These are phyloP conservation scores for Chanos chanos DNA, from an alignment of 2,797 vertebrate species.

Conservation along the genomic window DNA sequence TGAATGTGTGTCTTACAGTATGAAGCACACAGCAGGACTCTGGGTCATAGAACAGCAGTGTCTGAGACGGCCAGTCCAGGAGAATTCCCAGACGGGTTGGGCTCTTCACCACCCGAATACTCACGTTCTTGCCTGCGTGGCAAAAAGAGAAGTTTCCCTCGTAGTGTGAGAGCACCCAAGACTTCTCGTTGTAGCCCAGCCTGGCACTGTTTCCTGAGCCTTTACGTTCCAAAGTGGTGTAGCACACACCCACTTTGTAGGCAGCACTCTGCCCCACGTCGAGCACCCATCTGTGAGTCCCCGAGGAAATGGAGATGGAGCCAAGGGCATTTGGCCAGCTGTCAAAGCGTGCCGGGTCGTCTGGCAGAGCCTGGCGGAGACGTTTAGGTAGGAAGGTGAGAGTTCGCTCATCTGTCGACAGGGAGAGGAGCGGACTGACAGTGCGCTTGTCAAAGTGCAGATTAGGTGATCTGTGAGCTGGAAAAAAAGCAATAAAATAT, in stretches of 20 bases:
- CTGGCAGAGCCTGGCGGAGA: slow-evolving; percentile 58
- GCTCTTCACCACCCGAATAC: slow-evolving; percentile 68
- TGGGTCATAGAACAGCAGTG: slow-evolving; percentile 83
- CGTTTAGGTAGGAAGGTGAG: slow-evolving; percentile 82
- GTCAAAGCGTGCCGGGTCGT: slow-evolving; percentile 82
- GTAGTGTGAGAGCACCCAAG: slow-evolving; percentile 89
- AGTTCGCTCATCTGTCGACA: slow-evolving; percentile 77
- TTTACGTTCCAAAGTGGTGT: slow-evolving; percentile 80
- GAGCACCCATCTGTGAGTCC: slow-evolving; percentile 81
- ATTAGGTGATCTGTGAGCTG: slow-evolving; percentile 63
- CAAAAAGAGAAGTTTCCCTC: slow-evolving; percentile 84
- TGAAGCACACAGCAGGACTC: slow-evolving; percentile 73
- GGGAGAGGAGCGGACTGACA: slow-evolving; percentile 76
- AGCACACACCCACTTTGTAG: slow-evolving; percentile 92
- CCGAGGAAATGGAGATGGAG: slow-evolving; percentile 65
- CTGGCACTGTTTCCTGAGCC: slow-evolving; percentile 76
- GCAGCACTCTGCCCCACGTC: slow-evolving; percentile 80
- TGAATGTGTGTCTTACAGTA: slow-evolving; percentile 65
- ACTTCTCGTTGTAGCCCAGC: slow-evolving; percentile 80
- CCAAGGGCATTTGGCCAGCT: slow-evolving; percentile 89
- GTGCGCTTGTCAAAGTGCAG: slow-evolving; percentile 81
- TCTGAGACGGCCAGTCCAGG: slow-evolving; percentile 80
- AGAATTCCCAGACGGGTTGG: slow-evolving; percentile 78
- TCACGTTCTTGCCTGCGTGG: slow-evolving; percentile 65
- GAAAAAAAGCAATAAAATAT: not conserved